These are phyloP conservation scores for Ichneumoninae sp. DNA, from an alignment of 2,888 invertebrate genomes.

Conservation along the genomic window DNA sequence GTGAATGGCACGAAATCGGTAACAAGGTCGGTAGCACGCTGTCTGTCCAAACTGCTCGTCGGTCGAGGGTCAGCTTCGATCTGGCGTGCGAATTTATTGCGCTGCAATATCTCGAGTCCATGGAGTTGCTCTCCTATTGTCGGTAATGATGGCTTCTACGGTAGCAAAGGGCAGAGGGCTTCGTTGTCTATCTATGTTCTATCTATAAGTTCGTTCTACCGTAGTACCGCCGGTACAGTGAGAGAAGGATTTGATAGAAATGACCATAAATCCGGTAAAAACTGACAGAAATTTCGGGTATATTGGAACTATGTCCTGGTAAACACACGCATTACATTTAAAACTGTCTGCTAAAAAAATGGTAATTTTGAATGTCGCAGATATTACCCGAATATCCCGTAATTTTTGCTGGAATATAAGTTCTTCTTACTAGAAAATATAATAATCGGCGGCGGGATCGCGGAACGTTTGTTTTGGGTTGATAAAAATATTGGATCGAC, in stretches of 20 bases:
- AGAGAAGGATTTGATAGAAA: too few species aligned
- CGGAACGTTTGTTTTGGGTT: too few species aligned
- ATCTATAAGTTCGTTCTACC: background rate
- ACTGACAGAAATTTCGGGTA: too few species aligned
- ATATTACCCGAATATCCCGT: too few species aligned
- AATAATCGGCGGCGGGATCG: too few species aligned
- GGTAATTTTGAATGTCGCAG: too few species aligned
- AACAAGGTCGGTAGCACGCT: conserved; percentile 35
- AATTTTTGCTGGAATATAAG: too few species aligned
- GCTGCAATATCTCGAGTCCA: conserved; percentile 11
- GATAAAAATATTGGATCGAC: too few species aligned
- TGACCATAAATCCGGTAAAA: too few species aligned
- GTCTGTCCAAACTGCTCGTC: conserved; percentile 21
- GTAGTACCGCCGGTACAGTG: background rate
- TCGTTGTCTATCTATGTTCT: background rate
- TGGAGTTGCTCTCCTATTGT: background rate
- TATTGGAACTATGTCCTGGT: too few species aligned
- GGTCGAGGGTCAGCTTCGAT: conserved; percentile 12
- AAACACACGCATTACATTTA: background rate
- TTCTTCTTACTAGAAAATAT: too few species aligned
- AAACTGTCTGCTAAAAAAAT: background rate
- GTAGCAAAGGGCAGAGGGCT: background rate
- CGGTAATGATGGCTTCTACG: conserved; percentile 10
- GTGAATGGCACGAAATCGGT: background rate
- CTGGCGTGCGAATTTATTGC: conserved; percentile 34